Percentiles rank a stretch among this genome's conserved stretches.
Conservation (phyloP, 2,113 vertebrate species). For the Xiphophorus couchianus region DNA sequence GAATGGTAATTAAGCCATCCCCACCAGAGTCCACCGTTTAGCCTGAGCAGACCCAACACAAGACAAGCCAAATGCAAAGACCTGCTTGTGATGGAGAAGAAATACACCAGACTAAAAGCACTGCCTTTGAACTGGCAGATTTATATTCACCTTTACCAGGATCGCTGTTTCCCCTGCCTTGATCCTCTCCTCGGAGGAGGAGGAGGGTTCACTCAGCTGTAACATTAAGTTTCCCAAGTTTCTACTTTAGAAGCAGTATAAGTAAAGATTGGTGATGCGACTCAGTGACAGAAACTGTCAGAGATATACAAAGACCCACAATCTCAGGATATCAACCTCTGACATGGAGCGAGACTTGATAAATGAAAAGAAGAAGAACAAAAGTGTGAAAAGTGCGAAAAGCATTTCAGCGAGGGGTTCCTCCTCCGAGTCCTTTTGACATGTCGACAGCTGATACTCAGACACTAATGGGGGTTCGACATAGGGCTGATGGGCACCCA, state of each 20-base stretch:
- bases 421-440: conserved; percentile 54
- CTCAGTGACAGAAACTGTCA: conserved; percentile 57
- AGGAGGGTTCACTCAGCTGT: conserved; percentile 62
- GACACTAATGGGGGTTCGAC: conserved; percentile 59
- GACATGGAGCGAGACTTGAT: conserved; percentile 53
- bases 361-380: conserved; percentile 61
- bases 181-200: neutral
- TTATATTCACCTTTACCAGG: too few species aligned
- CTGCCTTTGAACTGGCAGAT: neutral
- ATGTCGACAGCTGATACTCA: conserved; percentile 54
- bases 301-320: conserved; percentile 56
- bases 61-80: neutral
- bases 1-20: conserved; percentile 67
- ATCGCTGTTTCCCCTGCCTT: neutral
- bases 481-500: conserved; percentile 53
- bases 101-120: neutral
- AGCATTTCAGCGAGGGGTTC: conserved; percentile 43
- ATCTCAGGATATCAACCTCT: conserved; percentile 57
- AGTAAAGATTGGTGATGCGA: conserved; percentile 41
- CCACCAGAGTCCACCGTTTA: conserved; percentile 22
- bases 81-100: conserved; percentile 11
- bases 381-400: conserved; percentile 61
- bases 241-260: conserved; percentile 48
- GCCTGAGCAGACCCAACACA: conserved; percentile 31
- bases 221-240: conserved; percentile 66